Evolutionary conservation across 2,888 invertebrate species (phyloP).

Genomic region (Alviniconcha strummeri): DNA sequence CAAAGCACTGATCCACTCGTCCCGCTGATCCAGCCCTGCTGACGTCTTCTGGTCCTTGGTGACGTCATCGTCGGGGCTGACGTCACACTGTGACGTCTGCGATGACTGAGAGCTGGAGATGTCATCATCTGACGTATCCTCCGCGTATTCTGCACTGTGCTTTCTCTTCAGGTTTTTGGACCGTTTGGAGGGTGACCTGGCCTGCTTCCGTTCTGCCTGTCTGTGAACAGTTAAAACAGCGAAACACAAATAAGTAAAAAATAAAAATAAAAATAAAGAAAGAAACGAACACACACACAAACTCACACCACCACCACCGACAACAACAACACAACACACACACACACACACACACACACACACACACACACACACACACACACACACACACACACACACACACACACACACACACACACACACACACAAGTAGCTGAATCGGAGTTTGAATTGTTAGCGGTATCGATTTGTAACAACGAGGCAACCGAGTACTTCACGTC

Average conservation of each 20-base stretch:
- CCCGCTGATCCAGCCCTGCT: slow-evolving; percentile 54
- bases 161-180: slow-evolving; percentile 28
- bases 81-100: background rate
- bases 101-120: slow-evolving; percentile 17
- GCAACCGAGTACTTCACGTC: no score
- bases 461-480: no score
- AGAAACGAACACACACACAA: no score
- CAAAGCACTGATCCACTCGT: slow-evolving; percentile 65
- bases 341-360: no score
- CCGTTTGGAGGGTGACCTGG: slow-evolving; percentile 29
- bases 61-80: background rate
- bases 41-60: background rate
- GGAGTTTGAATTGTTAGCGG: no score
- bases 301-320: no score
- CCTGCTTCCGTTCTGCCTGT: slow-evolving; percentile 34
- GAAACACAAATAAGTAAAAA: slow-evolving; percentile 14
- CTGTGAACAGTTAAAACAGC: slow-evolving; percentile 17
- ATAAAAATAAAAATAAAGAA: background rate
- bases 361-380: no score
- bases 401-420: no score
- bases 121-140: slow-evolving; percentile 21
- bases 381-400: no score
- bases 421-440: no score
- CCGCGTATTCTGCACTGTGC: slow-evolving; percentile 11
- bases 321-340: no score